Evolutionary conservation across 92 coral and sea anemone species (phyloP).

Genomic region (Metridium senile): DNA sequence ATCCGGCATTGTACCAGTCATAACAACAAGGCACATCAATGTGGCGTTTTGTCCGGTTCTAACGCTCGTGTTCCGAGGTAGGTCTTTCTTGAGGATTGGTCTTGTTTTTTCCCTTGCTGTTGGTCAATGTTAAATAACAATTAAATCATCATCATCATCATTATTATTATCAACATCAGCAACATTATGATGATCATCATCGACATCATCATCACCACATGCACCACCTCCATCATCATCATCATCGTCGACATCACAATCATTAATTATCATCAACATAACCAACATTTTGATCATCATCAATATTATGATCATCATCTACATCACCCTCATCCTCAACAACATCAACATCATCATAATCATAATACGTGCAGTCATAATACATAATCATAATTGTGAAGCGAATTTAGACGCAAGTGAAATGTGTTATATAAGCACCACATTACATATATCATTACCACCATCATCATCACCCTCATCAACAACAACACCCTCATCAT

Average conservation of each 20-base stretch:
- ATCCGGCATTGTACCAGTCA: slow-evolving; percentile 48
- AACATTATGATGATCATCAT: no score
- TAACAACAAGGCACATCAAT: slow-evolving; percentile 44
- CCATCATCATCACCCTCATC: background rate
- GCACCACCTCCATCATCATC: background rate
- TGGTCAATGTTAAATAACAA: background rate
- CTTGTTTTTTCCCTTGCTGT: slow-evolving; percentile 34
- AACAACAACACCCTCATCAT: background rate
- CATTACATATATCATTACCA: no score
- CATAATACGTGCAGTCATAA: no score
- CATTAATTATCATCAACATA: background rate
- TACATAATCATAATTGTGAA: no score
- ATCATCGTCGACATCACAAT: background rate
- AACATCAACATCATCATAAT: background rate
- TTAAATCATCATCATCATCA: background rate
- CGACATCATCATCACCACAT: background rate
- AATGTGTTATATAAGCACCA: no score
- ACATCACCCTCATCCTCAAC: background rate
- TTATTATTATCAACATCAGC: background rate
- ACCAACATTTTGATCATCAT: background rate
- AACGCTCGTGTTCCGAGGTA: slow-evolving; percentile 50
- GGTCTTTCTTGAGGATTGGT: slow-evolving; percentile 36
- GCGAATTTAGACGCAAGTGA: no score
- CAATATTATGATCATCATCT: background rate
- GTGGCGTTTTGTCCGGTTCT: slow-evolving; percentile 45